Evolutionary conservation across 1,140 invertebrate genomes (phyloP), one percentile per base, ranked within the genome.

Genomic region (Pseudomyrmex dendroicus): DNA sequence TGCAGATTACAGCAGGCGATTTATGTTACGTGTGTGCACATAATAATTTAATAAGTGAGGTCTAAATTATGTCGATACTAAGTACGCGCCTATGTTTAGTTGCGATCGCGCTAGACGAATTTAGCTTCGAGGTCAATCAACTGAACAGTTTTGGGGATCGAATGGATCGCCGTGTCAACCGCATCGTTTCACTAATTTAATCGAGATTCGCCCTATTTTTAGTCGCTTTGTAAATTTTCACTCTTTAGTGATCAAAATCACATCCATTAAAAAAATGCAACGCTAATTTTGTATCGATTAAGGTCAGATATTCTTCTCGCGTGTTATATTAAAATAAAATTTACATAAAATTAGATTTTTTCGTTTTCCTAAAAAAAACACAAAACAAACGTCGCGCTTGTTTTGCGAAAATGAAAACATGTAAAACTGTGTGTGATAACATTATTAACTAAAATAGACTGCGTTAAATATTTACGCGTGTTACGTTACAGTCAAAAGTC

Each of bases 101-200:
- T 70, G 76, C 76, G 44, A 78, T 70, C 20, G 52, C 10, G 52
- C 15, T 70, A 70, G 64, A 20, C 15, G 57, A 70, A 78, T 78
- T 78, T 78, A 78, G 76, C 64, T 78, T 78, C 76, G 76, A 78
- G 64, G 64, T 78, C 76, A 78, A 78, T 78, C 76, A 78, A 78
- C 76, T 70, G 76, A 78, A 44, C 44, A 15, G 52, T 78, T 70
- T 78, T 15, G 76, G 35, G 17, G 10, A 70, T 48, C 64, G 20
- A 66, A 63, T 68, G 52, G 64, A 78, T 57, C 54, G 54, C 7
- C 10, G 20, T 78, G 64, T 78, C 76, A 78, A 70, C 76, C 44
- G 44, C 20, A 70, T 59, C 52, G 17, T 70, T 78, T 57, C 15
- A 12, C 48, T 56, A 70, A 57, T 78, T 78, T 48, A 48, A 25